Base-by-base conservation (phyloP, 2,797 vertebrate species). In the Notoglanidium macrostoma region DNA sequence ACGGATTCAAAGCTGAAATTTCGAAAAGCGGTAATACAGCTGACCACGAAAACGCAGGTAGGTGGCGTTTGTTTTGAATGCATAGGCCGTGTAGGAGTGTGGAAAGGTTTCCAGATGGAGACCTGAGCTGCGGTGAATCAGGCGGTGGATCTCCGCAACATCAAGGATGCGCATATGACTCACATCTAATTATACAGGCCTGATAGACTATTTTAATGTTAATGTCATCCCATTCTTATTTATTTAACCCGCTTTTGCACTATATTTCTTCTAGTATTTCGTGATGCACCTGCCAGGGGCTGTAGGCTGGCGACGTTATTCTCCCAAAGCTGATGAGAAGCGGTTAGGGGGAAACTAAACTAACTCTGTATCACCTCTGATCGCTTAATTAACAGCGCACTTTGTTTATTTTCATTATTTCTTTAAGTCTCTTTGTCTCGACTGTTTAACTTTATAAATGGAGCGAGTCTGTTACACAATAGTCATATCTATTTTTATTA, bases 1-100 rank as follows among this genome's bases (percentile, higher is more conserved):
- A 96, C 96, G 88, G 98, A 99, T 93, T 98, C 98, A 23, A 99
- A 98, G 94, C 95, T 99, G 67, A 98, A 98, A 94, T 99, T 99
- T 94, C 97, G 98, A 94, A 99, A 99, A 93, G 98, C 98, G 76
- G 98, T 99, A 91, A 98, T 99, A 92, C 98, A 99, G 94, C 97
- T 99, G 91, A 98, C 98, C 89, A 99, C 98, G 85, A 98, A 98
- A 95, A 98, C 98, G n/a, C 98, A 99, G 97, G 98, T 99, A 92
- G 57, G 91, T 91, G 85, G 15, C 14, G 26, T 73, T 44, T 21
- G 14, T 61, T 8, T 5, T 44, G 5, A 17, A 73, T 29, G 8
- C 91, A 11, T 49, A 54, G 2, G 7, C 44, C 46, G 8, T 87
- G 65, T 61, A n/a, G 19, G 32, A 29, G 21, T 59, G 10, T 1